Conservation (phyloP, 2,113 vertebrate species). For the Petrocephalus microphthalmus region DNA sequence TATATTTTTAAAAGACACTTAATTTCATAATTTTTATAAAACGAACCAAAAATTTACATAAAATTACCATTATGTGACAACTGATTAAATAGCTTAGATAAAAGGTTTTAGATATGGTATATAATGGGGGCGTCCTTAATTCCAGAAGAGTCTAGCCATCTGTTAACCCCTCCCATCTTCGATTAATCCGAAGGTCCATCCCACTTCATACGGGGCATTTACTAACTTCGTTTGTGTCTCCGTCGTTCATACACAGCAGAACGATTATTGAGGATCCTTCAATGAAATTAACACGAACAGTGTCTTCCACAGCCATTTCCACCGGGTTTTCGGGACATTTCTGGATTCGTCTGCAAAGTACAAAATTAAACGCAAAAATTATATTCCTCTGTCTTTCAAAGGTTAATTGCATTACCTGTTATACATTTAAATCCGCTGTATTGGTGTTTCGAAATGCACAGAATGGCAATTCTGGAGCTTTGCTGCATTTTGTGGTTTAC, state of each 20-base stretch:
- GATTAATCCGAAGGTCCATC: neutral
- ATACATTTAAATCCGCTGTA: neutral
- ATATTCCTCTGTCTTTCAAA: neutral
- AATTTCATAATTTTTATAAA: neutral
- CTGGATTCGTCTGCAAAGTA: neutral
- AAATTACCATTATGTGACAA: neutral
- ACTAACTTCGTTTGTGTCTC: neutral
- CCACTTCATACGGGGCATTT: neutral
- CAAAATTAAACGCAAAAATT: neutral
- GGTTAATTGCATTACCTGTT: neutral
- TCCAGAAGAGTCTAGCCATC: neutral
- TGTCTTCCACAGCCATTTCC: neutral
- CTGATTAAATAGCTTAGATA: neutral
- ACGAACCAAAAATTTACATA: neutral
- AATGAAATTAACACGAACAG: neutral
- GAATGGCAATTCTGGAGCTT: neutral
- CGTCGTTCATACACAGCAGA: neutral
- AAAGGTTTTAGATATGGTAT: neutral
- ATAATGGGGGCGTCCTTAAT: neutral
- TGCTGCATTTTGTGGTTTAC: neutral
- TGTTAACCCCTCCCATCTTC: constrained; percentile 10
- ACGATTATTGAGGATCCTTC: neutral
- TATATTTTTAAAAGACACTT: neutral
- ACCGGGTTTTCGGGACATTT: neutral
- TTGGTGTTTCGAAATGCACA: neutral